A percentile compares a stretch with the other conserved stretches of the same genome.
Evolutionary conservation across 2,797 vertebrate genomes (phyloP).

Genomic region (Semotilus atromaculatus): DNA sequence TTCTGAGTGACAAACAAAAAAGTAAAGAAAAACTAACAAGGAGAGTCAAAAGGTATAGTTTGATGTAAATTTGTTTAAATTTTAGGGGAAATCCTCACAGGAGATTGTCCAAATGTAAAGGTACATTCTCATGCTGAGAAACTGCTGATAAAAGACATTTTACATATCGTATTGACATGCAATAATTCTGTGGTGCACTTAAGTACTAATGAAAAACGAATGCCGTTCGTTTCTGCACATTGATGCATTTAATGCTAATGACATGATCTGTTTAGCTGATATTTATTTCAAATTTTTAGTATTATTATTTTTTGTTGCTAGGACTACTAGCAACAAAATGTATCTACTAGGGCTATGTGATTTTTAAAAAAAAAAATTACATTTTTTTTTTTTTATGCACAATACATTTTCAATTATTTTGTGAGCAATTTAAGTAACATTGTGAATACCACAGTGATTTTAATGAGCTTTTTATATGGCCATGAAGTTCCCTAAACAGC

Average conservation of each 20-base stretch:
- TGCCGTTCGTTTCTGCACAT: not conserved
- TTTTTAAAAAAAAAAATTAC: too few relatives aligned
- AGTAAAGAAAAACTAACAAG: too few relatives aligned
- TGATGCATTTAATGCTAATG: not conserved
- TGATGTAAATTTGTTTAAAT: too few relatives aligned
- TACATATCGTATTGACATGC: too few relatives aligned
- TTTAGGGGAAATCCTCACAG: too few relatives aligned
- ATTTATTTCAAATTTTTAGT: not conserved
- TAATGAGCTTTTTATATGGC: slow-evolving; percentile 3
- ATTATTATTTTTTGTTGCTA: not conserved
- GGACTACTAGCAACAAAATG: too few relatives aligned
- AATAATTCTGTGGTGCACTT: too few relatives aligned
- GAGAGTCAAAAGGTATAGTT: too few relatives aligned
- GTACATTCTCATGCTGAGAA: too few relatives aligned
- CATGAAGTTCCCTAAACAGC: slow-evolving; percentile 3
- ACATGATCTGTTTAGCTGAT: not conserved
- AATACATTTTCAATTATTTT: not conserved
- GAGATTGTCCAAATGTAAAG: too few relatives aligned
- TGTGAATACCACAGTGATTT: not conserved
- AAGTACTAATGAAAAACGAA: not conserved
- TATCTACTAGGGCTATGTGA: not conserved
- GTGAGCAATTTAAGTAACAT: not conserved
- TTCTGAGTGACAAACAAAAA: not conserved
- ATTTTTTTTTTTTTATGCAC: not conserved
- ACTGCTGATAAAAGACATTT: too few relatives aligned